Evolutionary conservation across 2,113 vertebrate species (phyloP).

Genomic region (Chaetodon trifascialis): DNA sequence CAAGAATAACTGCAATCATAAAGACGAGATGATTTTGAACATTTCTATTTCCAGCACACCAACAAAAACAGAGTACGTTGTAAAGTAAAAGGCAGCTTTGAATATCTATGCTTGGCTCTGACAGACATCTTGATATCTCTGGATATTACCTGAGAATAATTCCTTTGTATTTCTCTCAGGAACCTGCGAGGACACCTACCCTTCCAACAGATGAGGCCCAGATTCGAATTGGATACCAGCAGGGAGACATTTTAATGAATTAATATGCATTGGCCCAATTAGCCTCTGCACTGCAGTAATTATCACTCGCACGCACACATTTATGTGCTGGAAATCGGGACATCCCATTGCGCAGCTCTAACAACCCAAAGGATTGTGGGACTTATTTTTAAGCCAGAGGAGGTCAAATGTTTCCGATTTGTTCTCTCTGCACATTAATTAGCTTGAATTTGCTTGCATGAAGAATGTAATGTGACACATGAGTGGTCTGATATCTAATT

Average conservation of each 20-base stretch:
- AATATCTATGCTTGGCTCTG: conserved; percentile 39
- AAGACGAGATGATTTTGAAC: not conserved
- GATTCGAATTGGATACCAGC: conserved; percentile 78
- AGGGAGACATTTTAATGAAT: conserved; percentile 85
- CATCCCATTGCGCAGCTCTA: conserved; percentile 72
- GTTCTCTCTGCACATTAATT: conserved; percentile 77
- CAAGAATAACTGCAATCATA: not conserved
- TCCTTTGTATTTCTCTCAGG: conserved; percentile 64
- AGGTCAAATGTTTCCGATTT: conserved; percentile 83
- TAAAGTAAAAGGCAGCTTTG: conserved; percentile 15
- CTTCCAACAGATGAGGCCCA: conserved; percentile 77
- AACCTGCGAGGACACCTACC: conserved; percentile 62
- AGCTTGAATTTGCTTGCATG: conserved; percentile 66
- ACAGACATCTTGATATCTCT: conserved; percentile 49
- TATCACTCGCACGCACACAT: conserved; percentile 66
- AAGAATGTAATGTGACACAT: conserved; percentile 78
- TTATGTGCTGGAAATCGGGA: conserved; percentile 70
- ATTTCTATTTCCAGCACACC: conserved; percentile 32
- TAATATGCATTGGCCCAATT: conserved; percentile 86
- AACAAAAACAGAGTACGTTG: conserved; percentile 6
- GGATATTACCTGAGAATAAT: conserved; percentile 69
- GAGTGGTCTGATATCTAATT: conserved; percentile 70
- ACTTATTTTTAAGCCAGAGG: conserved; percentile 82
- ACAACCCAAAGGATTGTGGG: conserved; percentile 77
- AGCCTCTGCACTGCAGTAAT: conserved; percentile 83